Conservation (phyloP, 1,140 invertebrate genomes). For the Apis dorsata region DNA sequence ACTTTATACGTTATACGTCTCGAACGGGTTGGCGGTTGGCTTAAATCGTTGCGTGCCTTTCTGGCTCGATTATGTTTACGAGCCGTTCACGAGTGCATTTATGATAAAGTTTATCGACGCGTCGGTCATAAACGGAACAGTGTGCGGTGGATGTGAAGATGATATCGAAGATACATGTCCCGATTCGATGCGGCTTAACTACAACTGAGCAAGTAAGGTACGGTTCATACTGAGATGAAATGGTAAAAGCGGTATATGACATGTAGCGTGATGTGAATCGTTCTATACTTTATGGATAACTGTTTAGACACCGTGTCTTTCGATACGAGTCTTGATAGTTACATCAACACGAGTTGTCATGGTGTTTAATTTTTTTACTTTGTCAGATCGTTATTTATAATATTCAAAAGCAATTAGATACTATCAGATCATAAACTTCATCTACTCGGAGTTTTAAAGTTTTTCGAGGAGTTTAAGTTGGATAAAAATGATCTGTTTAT, state of each 20-base stretch:
- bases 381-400: too few species aligned
- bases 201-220: constrained; percentile 2
- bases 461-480: too few species aligned
- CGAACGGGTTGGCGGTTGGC: constrained; percentile 40
- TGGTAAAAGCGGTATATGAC: not conserved
- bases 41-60: constrained; percentile 42
- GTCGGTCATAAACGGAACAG: constrained; percentile 25
- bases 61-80: constrained; percentile 61
- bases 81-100: constrained; percentile 54
- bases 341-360: too few species aligned
- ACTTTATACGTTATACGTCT: constrained; percentile 12
- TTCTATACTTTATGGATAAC: too few species aligned
- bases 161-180: constrained; percentile 16
- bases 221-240: not conserved
- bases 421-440: too few species aligned
- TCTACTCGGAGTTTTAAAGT: too few species aligned
- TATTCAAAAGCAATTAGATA: too few species aligned
- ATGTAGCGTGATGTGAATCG: not conserved
- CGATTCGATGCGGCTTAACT: constrained; percentile 10
- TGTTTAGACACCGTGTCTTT: too few species aligned
- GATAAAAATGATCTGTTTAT: too few species aligned
- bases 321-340: too few species aligned
- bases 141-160: not conserved
- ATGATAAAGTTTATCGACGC: constrained; percentile 48
- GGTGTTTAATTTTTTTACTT: too few species aligned